Base-by-base conservation (phyloP, 53 echinoderm and acorn worm species). In the Actinopyga echinites region DNA sequence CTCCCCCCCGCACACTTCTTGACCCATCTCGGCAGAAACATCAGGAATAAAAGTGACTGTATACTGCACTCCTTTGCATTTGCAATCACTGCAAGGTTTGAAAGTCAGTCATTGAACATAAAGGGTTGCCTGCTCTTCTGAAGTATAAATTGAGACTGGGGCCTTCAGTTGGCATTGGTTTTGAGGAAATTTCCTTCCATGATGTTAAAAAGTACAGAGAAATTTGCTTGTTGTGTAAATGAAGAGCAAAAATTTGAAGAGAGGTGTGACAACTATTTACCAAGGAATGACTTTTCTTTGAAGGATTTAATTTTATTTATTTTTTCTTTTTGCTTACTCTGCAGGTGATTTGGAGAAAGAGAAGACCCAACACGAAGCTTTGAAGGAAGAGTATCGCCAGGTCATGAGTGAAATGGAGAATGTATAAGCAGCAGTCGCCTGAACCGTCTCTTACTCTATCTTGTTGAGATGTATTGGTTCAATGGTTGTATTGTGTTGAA, bases 401-500 rank as follows among this genome's bases (percentile, higher is more conserved):
- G 34, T 80, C 8, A 80, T 80, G 81, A 34, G 21, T 22, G 81
- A 80, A n/a, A 37, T 80, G 63, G 81, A 80, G 60, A 61, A 23
- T 56, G 81, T 62, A 60, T 80, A 80, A 56, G 29, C 1, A 32
- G 43, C 30, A 29, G 55, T 52, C 9, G 30, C 28, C 78, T 78
- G 78, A 33, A 78, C 78, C 78, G 29, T 49, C 20, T 22, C 19
- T 52, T 71, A 40, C 44, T 40, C 71, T 9, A 44, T 71, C 25
- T 40, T 25, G 71, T 71, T 24, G 17, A 71, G 71, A 71, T 71
- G 71, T 71, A 71, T 71, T 21, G 71, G 71, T 71, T 71, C 71
- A 71, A 42, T 71, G 71, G 40, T 71, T 9, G 40, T 71, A 24
- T 71, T 71, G 71, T 71, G 71, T 71, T 71, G 44, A 63, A 63